Conservation (phyloP, 1,140 invertebrate species). For the Solen grandis region DNA sequence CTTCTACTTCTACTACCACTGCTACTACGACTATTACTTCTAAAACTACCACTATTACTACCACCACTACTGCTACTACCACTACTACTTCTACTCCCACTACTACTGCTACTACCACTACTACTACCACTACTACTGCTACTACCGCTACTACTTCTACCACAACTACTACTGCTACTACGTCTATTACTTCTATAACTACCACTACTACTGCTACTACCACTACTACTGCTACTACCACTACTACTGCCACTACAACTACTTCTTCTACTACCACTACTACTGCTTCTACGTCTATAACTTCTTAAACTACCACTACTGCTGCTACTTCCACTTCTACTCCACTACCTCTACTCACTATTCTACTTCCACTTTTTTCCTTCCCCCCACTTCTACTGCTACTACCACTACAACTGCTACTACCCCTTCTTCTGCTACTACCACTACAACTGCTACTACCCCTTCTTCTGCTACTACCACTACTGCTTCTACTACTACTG, state of each 20-base stretch:
- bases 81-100: slow-evolving; percentile 15
- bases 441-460: neutral
- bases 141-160: slow-evolving; percentile 21
- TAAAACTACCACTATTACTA: neutral
- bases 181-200: neutral
- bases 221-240: neutral
- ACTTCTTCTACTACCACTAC: neutral
- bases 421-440: neutral
- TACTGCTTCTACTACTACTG: too few species aligned
- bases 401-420: neutral
- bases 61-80: slow-evolving; percentile 15
- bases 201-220: neutral
- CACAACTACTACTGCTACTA: neutral
- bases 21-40: neutral
- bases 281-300: neutral
- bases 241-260: neutral
- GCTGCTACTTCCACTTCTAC: neutral
- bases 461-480: neutral
- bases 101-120: slow-evolving; percentile 12
- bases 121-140: slow-evolving; percentile 10
- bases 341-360: neutral
- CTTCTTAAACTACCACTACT: neutral
- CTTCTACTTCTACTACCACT: too few species aligned
- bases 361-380: neutral
- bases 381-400: neutral